These are phyloP conservation scores for Zoroaster sp. DNA, from an alignment of 53 echinoderm and acorn worm genomes.

Conservation along the genomic window DNA sequence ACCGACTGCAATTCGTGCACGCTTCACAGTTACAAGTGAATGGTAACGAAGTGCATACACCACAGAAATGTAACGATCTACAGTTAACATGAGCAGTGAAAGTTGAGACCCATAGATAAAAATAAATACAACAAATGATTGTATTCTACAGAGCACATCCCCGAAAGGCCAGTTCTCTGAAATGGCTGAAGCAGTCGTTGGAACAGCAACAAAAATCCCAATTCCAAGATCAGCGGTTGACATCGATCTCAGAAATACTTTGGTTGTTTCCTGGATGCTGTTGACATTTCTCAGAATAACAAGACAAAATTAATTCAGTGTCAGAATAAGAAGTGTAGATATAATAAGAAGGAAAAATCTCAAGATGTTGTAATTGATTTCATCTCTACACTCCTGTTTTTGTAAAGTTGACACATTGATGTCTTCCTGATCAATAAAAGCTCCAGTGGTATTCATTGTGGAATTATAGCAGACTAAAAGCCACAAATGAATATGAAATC, in stretches of 20 bases:
- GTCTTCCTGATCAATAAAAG: neutral
- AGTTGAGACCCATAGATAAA: neutral
- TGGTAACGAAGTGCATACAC: conserved; percentile 44
- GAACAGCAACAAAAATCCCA: neutral
- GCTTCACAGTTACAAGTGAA: neutral
- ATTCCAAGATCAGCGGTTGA: neutral
- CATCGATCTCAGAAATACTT: conserved; percentile 2
- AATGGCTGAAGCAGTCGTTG: neutral
- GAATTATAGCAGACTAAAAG: too few relatives aligned
- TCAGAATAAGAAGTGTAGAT: neutral
- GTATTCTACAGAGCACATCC: neutral
- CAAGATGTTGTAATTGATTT: neutral
- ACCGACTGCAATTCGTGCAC: conserved; percentile 15
- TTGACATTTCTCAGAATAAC: neutral
- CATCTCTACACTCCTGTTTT: neutral
- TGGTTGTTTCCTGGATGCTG: conserved; percentile 34
- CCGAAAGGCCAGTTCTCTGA: conserved; percentile 10
- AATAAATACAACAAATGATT: neutral
- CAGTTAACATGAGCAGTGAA: conserved; percentile 16
- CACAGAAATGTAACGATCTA: conserved; percentile 42
- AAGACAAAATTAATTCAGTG: neutral
- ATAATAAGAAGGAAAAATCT: neutral
- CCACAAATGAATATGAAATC: too few relatives aligned
- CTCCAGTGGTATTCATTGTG: neutral
- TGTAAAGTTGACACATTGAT: neutral